phyloP scores from a whole-genome alignment of 2,113 vertebrate genomes.

The Plectropomus leopardus region DNA sequence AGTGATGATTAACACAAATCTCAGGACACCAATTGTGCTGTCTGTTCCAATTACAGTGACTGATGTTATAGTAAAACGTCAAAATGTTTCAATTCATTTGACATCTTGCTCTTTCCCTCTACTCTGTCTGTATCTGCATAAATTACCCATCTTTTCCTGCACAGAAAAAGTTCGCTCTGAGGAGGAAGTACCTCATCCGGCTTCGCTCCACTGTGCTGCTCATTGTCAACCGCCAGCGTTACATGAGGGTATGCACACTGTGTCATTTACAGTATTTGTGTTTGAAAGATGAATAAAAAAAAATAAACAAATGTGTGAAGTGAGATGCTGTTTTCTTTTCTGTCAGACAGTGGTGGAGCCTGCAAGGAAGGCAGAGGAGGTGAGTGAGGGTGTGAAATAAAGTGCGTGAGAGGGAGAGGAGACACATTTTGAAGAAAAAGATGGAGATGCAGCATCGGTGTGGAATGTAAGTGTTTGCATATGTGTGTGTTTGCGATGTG shows the following conservation, averaged over 20 bases:
- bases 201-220: conserved; percentile 89
- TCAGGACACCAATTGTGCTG: background rate
- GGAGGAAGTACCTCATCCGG: conserved; percentile 87
- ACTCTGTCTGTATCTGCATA: background rate
- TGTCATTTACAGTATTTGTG: background rate
- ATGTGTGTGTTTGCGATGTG: conserved; percentile 13
- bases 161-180: conserved; percentile 85
- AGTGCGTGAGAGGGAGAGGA: conserved; percentile 5
- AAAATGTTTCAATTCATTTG: background rate
- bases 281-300: background rate
- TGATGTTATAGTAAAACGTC: background rate
- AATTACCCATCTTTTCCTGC: conserved; percentile 18
- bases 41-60: background rate
- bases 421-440: background rate
- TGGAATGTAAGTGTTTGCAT: background rate
- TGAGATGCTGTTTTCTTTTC: conserved; percentile 66
- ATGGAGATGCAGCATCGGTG: conserved; percentile 10
- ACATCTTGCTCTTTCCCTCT: too few species aligned
- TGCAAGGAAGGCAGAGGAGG: conserved; percentile 85
- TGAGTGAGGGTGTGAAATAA: conserved; percentile 75
- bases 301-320: conserved; percentile 57
- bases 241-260: conserved; percentile 90
- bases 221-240: conserved; percentile 88
- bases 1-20: conserved; percentile 10
- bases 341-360: conserved; percentile 85